Evolutionary conservation across 2,888 invertebrate genomes (phyloP).

Genomic region (Patella depressa): DNA sequence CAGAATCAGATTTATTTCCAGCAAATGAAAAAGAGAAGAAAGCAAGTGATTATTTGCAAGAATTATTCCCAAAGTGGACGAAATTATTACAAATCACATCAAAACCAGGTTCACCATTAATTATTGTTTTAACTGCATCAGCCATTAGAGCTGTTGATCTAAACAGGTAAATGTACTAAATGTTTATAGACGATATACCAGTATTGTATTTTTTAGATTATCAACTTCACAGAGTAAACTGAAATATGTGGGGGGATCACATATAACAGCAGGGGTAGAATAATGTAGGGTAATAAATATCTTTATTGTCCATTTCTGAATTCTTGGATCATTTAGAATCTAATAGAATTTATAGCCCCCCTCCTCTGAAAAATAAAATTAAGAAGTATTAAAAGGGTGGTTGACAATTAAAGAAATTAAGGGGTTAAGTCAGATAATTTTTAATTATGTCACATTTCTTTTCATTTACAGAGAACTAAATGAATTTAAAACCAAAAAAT

Average conservation of each 20-base stretch:
- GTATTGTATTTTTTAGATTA: too few relatives aligned
- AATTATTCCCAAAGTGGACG: conserved; percentile 59
- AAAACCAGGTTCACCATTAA: conserved; percentile 53
- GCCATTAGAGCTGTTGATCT: conserved; percentile 62
- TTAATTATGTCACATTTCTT: conserved; percentile 14
- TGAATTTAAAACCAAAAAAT: conserved; percentile 60
- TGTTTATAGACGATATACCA: too few relatives aligned
- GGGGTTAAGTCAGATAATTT: background rate
- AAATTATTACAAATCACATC: conserved; percentile 41
- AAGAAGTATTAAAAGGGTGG: too few relatives aligned
- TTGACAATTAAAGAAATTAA: too few relatives aligned
- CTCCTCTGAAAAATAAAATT: too few relatives aligned
- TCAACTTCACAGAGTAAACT: too few relatives aligned
- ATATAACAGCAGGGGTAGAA: too few relatives aligned
- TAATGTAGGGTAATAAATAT: too few relatives aligned
- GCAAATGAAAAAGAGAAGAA: conserved; percentile 34
- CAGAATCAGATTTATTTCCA: conserved; percentile 44
- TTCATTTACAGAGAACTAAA: conserved; percentile 54
- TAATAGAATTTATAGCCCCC: too few relatives aligned
- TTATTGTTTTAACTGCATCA: conserved; percentile 58
- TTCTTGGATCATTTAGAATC: too few relatives aligned
- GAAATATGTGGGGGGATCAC: too few relatives aligned
- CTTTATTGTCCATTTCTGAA: too few relatives aligned
- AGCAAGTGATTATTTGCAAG: conserved; percentile 47
- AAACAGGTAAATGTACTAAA: conserved; percentile 50